Percentiles rank a stretch among this genome's conserved stretches.
Conservation (phyloP, 1,140 invertebrate species). For the Lamellibrachia luymesi region DNA sequence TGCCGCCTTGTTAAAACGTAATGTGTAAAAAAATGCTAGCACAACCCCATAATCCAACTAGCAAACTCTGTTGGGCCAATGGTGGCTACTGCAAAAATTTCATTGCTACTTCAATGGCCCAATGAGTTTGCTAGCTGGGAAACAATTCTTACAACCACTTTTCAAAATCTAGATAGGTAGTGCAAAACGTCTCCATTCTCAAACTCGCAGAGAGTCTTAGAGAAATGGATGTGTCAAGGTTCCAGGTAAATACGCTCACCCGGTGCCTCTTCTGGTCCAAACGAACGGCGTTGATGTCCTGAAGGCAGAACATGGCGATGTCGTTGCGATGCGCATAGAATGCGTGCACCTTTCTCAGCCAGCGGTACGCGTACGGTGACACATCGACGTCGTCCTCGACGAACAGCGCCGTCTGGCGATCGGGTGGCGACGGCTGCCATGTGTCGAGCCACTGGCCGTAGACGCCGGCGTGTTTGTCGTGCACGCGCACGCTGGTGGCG, state of each 20-base stretch:
- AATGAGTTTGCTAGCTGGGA: no score
- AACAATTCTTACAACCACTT: no score
- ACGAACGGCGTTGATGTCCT: not conserved
- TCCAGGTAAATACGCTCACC: not conserved
- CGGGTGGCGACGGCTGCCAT: slow-evolving; percentile 34
- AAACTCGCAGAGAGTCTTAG: no score
- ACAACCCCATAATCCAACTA: no score
- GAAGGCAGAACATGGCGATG: slow-evolving; percentile 32
- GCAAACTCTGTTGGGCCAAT: no score
- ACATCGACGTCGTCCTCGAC: slow-evolving; percentile 47
- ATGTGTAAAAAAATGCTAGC: no score
- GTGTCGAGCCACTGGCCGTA: slow-evolving; percentile 45
- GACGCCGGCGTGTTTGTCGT: slow-evolving; percentile 40
- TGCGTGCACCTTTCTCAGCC: slow-evolving; percentile 39
- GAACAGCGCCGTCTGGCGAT: slow-evolving; percentile 41
- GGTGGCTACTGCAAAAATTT: no score
- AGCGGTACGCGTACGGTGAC: slow-evolving; percentile 41
- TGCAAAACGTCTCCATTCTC: no score
- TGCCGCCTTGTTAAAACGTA: no score
- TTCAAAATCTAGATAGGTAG: no score
- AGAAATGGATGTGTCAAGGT: not conserved
- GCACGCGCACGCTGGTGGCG: slow-evolving; percentile 33
- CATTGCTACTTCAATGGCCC: no score
- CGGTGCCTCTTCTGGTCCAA: no score
- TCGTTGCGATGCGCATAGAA: slow-evolving; percentile 35